Conservation (phyloP, 2,113 vertebrate genomes). For the Nibea coibor region DNA sequence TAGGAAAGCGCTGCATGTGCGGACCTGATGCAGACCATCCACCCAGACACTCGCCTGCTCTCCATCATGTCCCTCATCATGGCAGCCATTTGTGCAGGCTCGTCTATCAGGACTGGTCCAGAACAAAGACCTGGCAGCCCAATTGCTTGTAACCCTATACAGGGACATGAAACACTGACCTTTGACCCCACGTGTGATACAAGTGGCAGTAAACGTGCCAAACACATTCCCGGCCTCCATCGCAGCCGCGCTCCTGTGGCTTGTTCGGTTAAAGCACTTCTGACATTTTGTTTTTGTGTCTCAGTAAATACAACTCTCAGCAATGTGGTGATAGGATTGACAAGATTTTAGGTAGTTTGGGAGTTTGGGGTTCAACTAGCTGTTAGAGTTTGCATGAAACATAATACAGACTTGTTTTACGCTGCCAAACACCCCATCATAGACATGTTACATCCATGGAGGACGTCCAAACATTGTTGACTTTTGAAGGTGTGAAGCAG, state of each 20-base stretch:
- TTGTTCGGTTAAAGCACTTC: conserved; percentile 48
- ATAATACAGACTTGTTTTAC: conserved; percentile 21
- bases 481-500: conserved; percentile 1
- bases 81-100: conserved; percentile 51
- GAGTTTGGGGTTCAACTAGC: conserved; percentile 41
- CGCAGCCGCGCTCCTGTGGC: conserved; percentile 33
- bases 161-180: conserved; percentile 70
- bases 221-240: conserved; percentile 30
- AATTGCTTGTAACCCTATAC: conserved; percentile 73
- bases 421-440: conserved; percentile 12
- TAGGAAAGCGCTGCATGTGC: conserved; percentile 30
- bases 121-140: conserved; percentile 73
- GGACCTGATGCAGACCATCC: conserved; percentile 37
- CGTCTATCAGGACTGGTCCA: conserved; percentile 58
- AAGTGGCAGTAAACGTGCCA: conserved; percentile 65
- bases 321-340: conserved; percentile 33
- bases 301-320: conserved; percentile 41
- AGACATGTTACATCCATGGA: background rate
- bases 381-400: conserved; percentile 41
- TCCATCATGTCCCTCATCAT: conserved; percentile 65
- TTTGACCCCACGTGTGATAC: conserved; percentile 70
- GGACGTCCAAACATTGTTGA: conserved; percentile 17
- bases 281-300: conserved; percentile 57
- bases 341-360: conserved; percentile 20
- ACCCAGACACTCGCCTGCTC: conserved; percentile 48